phyloP scores from a whole-genome alignment of 2,797 vertebrate species.

The Echiichthys vipera region DNA sequence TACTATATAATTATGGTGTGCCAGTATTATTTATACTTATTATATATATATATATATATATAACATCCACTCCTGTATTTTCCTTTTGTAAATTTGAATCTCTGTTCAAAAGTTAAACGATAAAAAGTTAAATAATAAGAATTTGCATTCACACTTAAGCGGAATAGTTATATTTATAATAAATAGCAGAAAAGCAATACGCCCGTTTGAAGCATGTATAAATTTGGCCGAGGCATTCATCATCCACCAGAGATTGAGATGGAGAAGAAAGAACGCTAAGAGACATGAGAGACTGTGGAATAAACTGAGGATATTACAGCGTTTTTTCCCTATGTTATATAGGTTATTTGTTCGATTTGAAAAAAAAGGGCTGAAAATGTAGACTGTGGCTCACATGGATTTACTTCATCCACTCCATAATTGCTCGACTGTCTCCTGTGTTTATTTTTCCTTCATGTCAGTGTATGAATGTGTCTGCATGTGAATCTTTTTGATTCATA shows the following conservation, averaged over 20 bases:
- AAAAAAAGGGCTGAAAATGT: slow-evolving; percentile 2
- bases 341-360: slow-evolving; percentile 29
- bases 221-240: slow-evolving; percentile 13
- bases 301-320: neutral
- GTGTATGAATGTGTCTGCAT: slow-evolving; percentile 7
- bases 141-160: slow-evolving; percentile 4
- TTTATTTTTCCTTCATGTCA: neutral
- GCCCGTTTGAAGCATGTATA: slow-evolving; percentile 4
- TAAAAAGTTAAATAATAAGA: slow-evolving; percentile 1
- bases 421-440: neutral
- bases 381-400: slow-evolving; percentile 4
- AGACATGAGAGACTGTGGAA: slow-evolving; percentile 18
- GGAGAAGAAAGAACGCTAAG: slow-evolving; percentile 9
- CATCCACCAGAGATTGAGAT: slow-evolving; percentile 20
- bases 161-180: slow-evolving; percentile 11
- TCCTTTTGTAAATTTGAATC: slow-evolving; percentile 24
- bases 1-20: neutral
- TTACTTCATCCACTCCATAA: neutral
- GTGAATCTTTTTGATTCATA: slow-evolving; percentile 1
- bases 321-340: slow-evolving; percentile 2
- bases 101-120: neutral
- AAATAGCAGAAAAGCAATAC: slow-evolving; percentile 15
- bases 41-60: neutral
- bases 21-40: neutral
- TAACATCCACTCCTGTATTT: neutral